Conservation (phyloP, 2,113 vertebrate genomes). For the Loxodonta africana region DNA sequence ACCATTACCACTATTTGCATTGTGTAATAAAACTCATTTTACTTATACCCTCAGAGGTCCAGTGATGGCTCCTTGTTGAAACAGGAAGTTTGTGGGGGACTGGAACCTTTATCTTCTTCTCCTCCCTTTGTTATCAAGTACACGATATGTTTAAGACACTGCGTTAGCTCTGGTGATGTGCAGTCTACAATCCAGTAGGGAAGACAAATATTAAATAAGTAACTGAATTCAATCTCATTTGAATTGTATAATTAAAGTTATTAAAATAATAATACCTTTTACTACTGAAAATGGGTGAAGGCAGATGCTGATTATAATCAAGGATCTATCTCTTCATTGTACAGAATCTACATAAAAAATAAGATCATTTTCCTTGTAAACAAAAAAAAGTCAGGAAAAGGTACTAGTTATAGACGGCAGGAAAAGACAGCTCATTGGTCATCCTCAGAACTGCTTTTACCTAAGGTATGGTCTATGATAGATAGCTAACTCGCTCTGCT, state of each 20-base stretch:
- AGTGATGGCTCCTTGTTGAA: neutral
- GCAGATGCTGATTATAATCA: neutral
- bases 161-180: neutral
- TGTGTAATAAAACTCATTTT: neutral
- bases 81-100: neutral
- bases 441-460: slow-evolving; percentile 11
- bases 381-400: neutral
- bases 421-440: rapidly evolving
- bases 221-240: neutral
- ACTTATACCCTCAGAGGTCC: neutral
- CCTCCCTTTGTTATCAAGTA: neutral
- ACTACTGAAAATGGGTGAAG: neutral
- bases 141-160: neutral
- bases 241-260: neutral
- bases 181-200: neutral
- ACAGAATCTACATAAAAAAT: neutral
- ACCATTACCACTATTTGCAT: neutral
- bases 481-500: neutral
- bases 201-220: neutral
- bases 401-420: neutral
- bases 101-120: neutral
- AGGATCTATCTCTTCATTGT: neutral
- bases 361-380: neutral
- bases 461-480: neutral
- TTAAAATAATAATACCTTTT: neutral